Percentiles rank a stretch among this genome's conserved stretches.
Conservation (phyloP, 1,140 invertebrate species). For the Caerostris darwini region DNA sequence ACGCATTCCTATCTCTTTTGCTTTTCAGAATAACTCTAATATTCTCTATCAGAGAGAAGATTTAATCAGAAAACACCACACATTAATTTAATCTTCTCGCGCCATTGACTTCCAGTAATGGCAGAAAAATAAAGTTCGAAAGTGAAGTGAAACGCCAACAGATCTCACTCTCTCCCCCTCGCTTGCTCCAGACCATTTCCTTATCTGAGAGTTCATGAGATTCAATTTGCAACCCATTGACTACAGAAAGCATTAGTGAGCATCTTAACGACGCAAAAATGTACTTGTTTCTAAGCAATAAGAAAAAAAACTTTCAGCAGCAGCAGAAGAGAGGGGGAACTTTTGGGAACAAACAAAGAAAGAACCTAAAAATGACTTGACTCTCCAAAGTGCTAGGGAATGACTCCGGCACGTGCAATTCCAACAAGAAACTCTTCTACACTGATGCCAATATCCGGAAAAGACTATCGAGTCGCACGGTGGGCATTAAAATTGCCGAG, state of each 20-base stretch:
- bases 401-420: constrained; percentile 14
- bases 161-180: constrained; percentile 17
- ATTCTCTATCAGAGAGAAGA: background rate
- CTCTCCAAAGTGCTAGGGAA: constrained; percentile 32
- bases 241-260: constrained; percentile 69
- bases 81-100: constrained; percentile 66
- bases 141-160: constrained; percentile 43
- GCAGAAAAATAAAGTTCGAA: constrained; percentile 34
- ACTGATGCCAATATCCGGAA: constrained; percentile 45
- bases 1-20: constrained; percentile 32
- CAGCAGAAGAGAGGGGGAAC: background rate
- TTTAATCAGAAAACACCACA: constrained; percentile 55
- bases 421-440: background rate
- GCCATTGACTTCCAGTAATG: constrained; percentile 50
- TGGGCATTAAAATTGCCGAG: constrained; percentile 72
- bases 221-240: constrained; percentile 75
- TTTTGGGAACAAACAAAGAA: constrained; percentile 4
- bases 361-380: constrained; percentile 34
- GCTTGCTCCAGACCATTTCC: background rate
- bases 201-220: constrained; percentile 52
- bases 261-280: constrained; percentile 74
- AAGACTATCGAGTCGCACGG: constrained; percentile 17
- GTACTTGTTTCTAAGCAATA: constrained; percentile 49
- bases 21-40: constrained; percentile 40
- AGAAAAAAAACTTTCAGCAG: background rate